Evolutionary conservation across 2,113 vertebrate species (phyloP), one percentile per base, ranked within the genome.

Genomic region (Theristicus caerulescens): DNA sequence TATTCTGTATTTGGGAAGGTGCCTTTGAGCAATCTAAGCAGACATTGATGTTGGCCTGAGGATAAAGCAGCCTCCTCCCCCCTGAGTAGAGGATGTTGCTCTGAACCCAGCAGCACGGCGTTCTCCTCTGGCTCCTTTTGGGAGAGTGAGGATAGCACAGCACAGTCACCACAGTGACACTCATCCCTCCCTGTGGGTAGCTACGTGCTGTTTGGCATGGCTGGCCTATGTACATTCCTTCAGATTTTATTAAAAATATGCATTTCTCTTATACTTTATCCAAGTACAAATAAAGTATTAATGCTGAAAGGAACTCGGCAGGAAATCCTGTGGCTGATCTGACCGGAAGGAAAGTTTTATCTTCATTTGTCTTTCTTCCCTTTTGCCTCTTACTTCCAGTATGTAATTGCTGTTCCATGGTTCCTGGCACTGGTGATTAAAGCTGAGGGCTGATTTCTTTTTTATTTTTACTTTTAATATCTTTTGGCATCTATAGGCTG

Each of bases 61-160:
- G 71, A 44, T 69, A 86, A 74, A 76, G 61, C 44, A 72, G 4
- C 52, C 10, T 85, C 5, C 42, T 86, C 18, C 18, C 4, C 22
- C 12, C 16, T 5, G 25, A 49, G 58, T 1, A 36, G 47, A 38
- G 20, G 65, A 26, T 65, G 51, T 51, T 88, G 15, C 55, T 81
- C 67, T 74, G 79, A 74, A 42, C 54, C 34, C 22, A 29, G 13
- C 73, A 78, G 10, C 4, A 3, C 1, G 1, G 3, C 1, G 7
- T 76, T 78, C 15, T 88, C 17, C 29, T 73, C 32, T 2, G 2
- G 58, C 62, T 81, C 65, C 44, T 4, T 1, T 34, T 62, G 0
- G 0, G 55, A 86, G 46, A 25, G 64, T 31, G 61, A 74, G 0
- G 0, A 57, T 34, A 69, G 44, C 11, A 2, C 14, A 44, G 51